Evolutionary conservation across 2,888 invertebrate species (phyloP).

Genomic region (Plebejus argus): DNA sequence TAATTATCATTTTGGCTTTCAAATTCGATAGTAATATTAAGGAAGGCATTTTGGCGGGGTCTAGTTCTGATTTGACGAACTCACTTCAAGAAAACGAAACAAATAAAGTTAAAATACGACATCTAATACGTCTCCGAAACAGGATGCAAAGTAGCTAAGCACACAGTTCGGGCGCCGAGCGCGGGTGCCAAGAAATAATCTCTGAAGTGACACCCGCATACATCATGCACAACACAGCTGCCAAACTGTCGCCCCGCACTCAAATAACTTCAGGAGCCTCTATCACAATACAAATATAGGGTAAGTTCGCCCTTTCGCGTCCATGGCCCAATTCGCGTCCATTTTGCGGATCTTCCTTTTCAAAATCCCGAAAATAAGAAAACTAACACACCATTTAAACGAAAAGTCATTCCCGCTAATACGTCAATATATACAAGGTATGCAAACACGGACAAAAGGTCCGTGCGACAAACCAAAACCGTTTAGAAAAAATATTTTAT

Average conservation of each 20-base stretch:
- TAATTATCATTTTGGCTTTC: no score
- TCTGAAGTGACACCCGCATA: constrained; percentile 76
- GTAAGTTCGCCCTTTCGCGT: no score
- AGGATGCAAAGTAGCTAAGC: constrained; percentile 61
- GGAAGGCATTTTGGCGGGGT: neutral
- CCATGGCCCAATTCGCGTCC: no score
- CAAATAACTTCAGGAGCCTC: constrained; percentile 62
- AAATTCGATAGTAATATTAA: no score
- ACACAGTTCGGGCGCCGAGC: constrained; percentile 63
- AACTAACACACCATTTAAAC: no score
- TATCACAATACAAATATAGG: neutral
- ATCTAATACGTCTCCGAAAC: constrained; percentile 44
- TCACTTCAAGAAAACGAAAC: constrained; percentile 26
- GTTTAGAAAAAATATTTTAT: no score
- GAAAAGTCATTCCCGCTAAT: no score
- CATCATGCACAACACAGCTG: constrained; percentile 69
- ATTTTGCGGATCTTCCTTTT: no score
- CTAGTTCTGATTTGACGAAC: neutral
- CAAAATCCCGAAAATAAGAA: no score
- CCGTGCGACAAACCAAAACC: no score
- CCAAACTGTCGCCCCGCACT: constrained; percentile 72
- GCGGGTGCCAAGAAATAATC: constrained; percentile 77
- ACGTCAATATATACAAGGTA: no score
- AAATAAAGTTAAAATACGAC: constrained; percentile 31
- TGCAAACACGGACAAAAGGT: no score